Evolutionary conservation across 2,113 vertebrate species (phyloP), one percentile per base, ranked within the genome.

Genomic region (Eublepharis macularius): DNA sequence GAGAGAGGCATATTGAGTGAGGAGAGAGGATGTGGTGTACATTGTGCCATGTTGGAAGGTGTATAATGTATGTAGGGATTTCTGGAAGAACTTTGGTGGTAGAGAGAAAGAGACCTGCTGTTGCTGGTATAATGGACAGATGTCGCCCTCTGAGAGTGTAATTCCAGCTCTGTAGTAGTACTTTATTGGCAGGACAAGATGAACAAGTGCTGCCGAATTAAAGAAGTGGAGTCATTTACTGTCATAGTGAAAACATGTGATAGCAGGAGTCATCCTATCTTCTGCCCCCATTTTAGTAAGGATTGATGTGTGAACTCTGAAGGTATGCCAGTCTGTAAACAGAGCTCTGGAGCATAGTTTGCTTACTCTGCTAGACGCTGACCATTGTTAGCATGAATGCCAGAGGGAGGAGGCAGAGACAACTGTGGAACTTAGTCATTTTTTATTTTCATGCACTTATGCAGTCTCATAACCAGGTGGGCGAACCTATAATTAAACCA

Each of bases 311-410:
- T 74, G 76, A 85, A 82, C 17, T 57, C n/a, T 87, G 74, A 39
- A 70, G 32, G 29, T 69, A 45, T 78, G 86, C 41, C 63, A 87
- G 39, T 70, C 39, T 82, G 65, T 87, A 82, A 87, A 78, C 49
- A 60, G 43, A 32, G 36, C 39, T 78, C 32, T 47, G 51, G 66
- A 63, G 34, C 72, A 49, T 70, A 47, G 75, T 26, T n/a, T 39
- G 24, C 26, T 72, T 17, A 10, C 9, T 57, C 32, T 41, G 74
- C 49, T 63, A 26, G 54, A 49, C 51, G 2, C n/a, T 65, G 75
- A 16, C 41, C 24, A 60, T 72, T 72, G 68, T 80, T 73, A 36
- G 47, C 45, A 45, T 13, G 32, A 45, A 68, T 32, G 45, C 11
- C 1, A 4, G 39, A 81, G 12, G 60, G 57, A 60, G 49, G 74